Evolutionary conservation across 2,888 invertebrate genomes (phyloP), one percentile per base, ranked within the genome.

Genomic region (Chydorus sphaericus): DNA sequence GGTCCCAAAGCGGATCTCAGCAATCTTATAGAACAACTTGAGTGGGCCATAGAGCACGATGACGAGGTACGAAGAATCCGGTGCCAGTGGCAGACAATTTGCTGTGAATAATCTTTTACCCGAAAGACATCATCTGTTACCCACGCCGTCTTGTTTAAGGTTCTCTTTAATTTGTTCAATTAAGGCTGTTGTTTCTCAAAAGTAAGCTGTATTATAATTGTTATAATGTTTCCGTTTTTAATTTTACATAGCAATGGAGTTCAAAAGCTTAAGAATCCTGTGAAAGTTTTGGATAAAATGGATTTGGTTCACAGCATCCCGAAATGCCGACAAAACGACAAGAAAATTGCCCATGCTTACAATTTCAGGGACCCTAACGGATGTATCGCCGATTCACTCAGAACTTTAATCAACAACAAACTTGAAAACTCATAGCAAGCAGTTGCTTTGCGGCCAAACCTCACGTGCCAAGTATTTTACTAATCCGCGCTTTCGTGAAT

Each of bases 121-220:
- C 94, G 0, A 79, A 81, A 60, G 76, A 93, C 68, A 78, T 94
- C 48, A 81, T 86, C 67, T 94, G 94, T 67, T 94, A 94, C 67
- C n/a, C 85, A 94, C 70, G 80, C 81, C 53, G 73, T 79, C 54
- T 71, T 86, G 48, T 76, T 86, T 59, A 70, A 77, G 67, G 82
- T 81, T 66, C 28, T 49, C 26, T 18, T 49, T 55, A 36, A 59
- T 58, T 58, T 59, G 39, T 16, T 1, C 18, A 39, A n/a, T n/a
- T 3, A 33, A 33, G 14, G 14, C 14, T 33, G 14, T 8, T 33
- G 8, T 33, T 33, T 33, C 8, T 10, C 8, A 8, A 8, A 33
- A 8, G 3, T 5, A 1, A 18, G 5, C 2, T 16, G 8, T 39
- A 20, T 39, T 7, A 38, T 4, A 10, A 10, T 16, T 39, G 23